phyloP scores from a whole-genome alignment of 1,140 invertebrate genomes.

The Drosophila albomicans region DNA sequence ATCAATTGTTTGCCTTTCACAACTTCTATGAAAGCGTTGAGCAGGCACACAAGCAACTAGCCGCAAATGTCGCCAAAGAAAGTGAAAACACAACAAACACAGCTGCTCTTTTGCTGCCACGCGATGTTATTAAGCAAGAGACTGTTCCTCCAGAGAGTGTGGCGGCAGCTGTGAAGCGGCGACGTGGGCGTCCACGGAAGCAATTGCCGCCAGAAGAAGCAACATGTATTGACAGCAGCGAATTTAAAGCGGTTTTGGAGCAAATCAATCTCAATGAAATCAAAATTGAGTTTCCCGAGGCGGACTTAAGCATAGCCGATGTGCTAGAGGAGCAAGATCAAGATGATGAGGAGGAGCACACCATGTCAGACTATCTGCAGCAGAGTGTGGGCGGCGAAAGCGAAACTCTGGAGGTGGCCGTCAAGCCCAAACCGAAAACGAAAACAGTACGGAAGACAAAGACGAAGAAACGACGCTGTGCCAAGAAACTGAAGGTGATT shows the following conservation, averaged over 20 bases:
- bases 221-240: slow-evolving; percentile 45
- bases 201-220: background rate
- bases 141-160: slow-evolving; percentile 46
- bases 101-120: background rate
- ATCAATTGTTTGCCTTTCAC: slow-evolving; percentile 64
- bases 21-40: slow-evolving; percentile 64
- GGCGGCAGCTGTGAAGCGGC: slow-evolving; percentile 61
- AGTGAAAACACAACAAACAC: background rate
- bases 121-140: slow-evolving; percentile 26
- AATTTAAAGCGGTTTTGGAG: slow-evolving; percentile 62
- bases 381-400: slow-evolving; percentile 13
- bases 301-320: slow-evolving; percentile 71
- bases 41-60: slow-evolving; percentile 49
- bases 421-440: background rate
- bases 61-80: background rate
- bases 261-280: slow-evolving; percentile 75
- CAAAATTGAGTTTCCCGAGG: slow-evolving; percentile 71
- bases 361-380: slow-evolving; percentile 30
- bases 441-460: slow-evolving; percentile 6
- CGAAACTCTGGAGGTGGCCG: slow-evolving; percentile 2
- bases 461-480: slow-evolving; percentile 14
- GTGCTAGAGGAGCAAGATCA: slow-evolving; percentile 68
- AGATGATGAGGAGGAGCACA: slow-evolving; percentile 48
- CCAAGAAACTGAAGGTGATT: slow-evolving; percentile 3
- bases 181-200: slow-evolving; percentile 71